These are phyloP conservation scores for Solea solea DNA, from an alignment of 2,113 vertebrate genomes.

Conservation along the genomic window DNA sequence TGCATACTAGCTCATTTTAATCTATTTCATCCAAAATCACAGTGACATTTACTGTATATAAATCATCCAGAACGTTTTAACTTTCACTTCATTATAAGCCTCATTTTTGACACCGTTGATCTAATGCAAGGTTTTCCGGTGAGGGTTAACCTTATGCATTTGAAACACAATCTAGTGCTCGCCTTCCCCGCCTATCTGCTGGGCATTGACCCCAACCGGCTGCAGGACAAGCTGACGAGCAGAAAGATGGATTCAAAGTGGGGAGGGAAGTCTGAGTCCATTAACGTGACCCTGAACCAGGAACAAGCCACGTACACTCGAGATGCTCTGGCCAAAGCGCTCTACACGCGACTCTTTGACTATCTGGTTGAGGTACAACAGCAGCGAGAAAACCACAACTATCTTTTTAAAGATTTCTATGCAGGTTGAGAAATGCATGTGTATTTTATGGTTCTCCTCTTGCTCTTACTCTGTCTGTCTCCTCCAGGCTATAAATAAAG, in stretches of 20 bases:
- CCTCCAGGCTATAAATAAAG: constrained; percentile 90
- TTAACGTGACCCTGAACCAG: constrained; percentile 92
- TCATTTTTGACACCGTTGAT: no score
- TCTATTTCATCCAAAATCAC: no score
- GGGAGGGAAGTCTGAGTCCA: constrained; percentile 92
- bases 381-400: neutral
- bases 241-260: constrained; percentile 97
- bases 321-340: constrained; percentile 93
- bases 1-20: no score
- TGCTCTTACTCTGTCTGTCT: neutral
- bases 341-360: constrained; percentile 92
- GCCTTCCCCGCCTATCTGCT: constrained; percentile 95
- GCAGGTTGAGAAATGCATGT: neutral
- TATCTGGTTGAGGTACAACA: constrained; percentile 90
- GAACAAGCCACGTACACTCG: constrained; percentile 94
- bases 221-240: constrained; percentile 95
- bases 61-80: no score
- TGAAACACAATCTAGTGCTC: constrained; percentile 77
- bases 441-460: neutral
- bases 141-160: no score
- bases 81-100: no score
- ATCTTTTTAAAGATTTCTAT: neutral
- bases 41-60: no score
- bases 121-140: no score
- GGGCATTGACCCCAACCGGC: constrained; percentile 87